These are phyloP conservation scores for Tachypleus tridentatus DNA, from an alignment of 1,140 invertebrate genomes.

Conservation along the genomic window DNA sequence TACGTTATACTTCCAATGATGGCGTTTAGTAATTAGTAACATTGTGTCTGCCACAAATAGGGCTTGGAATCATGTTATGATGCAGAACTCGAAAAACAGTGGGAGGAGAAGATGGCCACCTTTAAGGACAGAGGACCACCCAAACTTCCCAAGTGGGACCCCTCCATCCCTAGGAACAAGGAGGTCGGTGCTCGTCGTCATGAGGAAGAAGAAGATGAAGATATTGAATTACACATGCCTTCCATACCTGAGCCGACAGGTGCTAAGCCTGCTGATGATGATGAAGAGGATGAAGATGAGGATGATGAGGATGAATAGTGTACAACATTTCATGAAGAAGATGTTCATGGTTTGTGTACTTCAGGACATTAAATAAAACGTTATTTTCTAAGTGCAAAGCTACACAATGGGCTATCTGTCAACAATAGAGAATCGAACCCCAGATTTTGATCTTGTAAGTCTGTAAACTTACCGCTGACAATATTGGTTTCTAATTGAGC, in stretches of 20 bases:
- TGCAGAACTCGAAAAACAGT: conserved; percentile 17
- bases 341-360: too few species aligned
- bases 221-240: neutral
- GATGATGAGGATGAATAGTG: too few species aligned
- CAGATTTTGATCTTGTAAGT: too few species aligned
- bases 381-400: too few species aligned
- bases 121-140: conserved; percentile 24
- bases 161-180: conserved; percentile 23
- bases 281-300: too few species aligned
- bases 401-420: too few species aligned
- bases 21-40: neutral
- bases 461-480: too few species aligned
- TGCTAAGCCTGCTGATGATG: neutral
- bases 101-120: conserved; percentile 24
- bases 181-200: conserved; percentile 21
- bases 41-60: conserved; percentile 9
- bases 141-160: conserved; percentile 24
- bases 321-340: too few species aligned
- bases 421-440: too few species aligned
- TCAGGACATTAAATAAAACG: too few species aligned
- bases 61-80: conserved; percentile 24
- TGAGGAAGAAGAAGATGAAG: conserved; percentile 13
- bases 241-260: neutral
- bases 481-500: too few species aligned
- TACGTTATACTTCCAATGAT: neutral